Evolutionary conservation across 1,140 invertebrate genomes (phyloP), one percentile per base, ranked within the genome.

Genomic region (Sycobia sp.): DNA sequence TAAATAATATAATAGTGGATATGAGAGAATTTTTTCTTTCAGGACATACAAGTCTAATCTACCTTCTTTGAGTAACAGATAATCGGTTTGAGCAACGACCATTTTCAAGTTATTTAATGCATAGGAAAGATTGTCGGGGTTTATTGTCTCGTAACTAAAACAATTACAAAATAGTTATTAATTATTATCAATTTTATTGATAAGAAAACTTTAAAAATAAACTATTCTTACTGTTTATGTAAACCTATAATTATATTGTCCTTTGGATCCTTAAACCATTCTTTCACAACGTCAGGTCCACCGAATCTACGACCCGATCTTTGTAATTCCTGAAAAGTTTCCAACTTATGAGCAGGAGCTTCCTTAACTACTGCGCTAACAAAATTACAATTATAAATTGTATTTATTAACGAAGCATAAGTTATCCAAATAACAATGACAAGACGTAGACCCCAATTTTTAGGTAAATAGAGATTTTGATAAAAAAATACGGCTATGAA

Each of bases 301-400:
- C 49, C 32, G 3, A 51, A 13, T 36, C 32, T 51, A 3, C 49
- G 49, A 13, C 20, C 20, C 3, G 49, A 51, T 20, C 13, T 36
- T 23, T 22, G 18, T 14, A 51, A 22, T 13, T 51, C 49, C 0
- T 38, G 1, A 36, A 51, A 51, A 11, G 34, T 51, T 22, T 36
- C 18, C 29, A 51, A 5, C 18, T 36, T 18, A 23, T 51, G 3
- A 11, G 10, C 22, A 20, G 49, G 29, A 2, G 8, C 10, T 4
- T 13, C 32, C 9, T 51, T 51, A 22, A 51, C 36, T 13, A 51
- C 4, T 0, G 4, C 13, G n/a, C 49, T 51, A 36, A 51, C 29
- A 23, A 51, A 51, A 51, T 51, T 51, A 11, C 32, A 51, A 36
- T 51, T 51, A 32, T 51, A 51, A 13, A 51, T 13, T 2, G 49